Base-by-base conservation (phyloP, 2,888 invertebrate species). In the Tigriopus californicus region DNA sequence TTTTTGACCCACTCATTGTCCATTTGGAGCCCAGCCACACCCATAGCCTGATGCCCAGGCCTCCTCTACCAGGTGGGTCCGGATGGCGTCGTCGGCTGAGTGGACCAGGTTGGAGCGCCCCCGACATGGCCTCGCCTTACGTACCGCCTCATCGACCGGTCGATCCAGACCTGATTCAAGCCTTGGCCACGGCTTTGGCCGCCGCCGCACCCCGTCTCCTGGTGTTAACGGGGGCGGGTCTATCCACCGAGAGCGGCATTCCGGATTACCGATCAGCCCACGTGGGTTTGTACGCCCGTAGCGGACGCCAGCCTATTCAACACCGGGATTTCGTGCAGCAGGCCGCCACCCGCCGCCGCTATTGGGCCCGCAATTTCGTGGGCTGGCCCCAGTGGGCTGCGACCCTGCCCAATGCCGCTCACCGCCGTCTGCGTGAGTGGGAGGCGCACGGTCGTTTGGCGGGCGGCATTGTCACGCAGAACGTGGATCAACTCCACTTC, bases 171-270 rank as follows among this genome's bases (percentile, higher is more conserved):
- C 4, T 8, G 33, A 33, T 33, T 8, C 4, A 33, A 33, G 33
- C 33, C 4, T 33, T 33, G 8, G 33, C 33, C 33, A 5, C 33
- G 33, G 33, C 33, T 33, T 33, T 33, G 33, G 33, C 33, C 33
- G 3, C 33, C 4, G 33, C 33, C 33, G 33, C 33, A 8, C 33
- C 33, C 4, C 33, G 33, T 5, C 3, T 33, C 8, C 33, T 44
- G 18, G 75, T 87, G 18, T 68, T 94, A 49, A 90, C 90, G 57
- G 97, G 97, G 13, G 95, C 95, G 64, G 97, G 95, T 40, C 81
- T 95, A 66, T 95, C 95, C 0, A 97, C 95, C 1, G 95, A 97
- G 77, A 90, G 90, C 68, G 92, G 92, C 61, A 89, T 92, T 67
- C 92, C 92, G 6, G 94, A 94, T 71, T 94, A 94, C 68, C 79